Evolutionary conservation across 2,888 invertebrate genomes (phyloP).

Genomic region (Gibbula magus): DNA sequence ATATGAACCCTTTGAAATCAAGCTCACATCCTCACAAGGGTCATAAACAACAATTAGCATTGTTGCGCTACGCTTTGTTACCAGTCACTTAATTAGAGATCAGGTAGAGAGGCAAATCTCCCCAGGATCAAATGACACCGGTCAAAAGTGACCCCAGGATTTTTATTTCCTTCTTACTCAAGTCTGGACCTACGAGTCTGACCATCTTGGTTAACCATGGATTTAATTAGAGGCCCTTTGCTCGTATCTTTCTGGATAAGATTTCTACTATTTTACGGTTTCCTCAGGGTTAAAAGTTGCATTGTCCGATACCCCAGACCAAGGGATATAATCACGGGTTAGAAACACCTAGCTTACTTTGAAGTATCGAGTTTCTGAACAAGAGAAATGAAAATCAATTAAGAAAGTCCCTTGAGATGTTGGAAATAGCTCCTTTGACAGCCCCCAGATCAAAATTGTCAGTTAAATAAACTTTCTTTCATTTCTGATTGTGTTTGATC

Average conservation of each 20-base stretch:
- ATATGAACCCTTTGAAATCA: conserved; percentile 14
- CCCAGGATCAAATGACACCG: conserved; percentile 1
- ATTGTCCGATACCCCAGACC: neutral
- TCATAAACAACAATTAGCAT: conserved; percentile 22
- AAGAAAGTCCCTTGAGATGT: neutral
- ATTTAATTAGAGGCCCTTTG: conserved; percentile 6
- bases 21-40: neutral
- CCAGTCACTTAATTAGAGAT: neutral
- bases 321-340: neutral
- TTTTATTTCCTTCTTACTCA: conserved; percentile 15
- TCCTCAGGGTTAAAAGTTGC: neutral
- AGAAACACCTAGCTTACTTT: conserved; percentile 3
- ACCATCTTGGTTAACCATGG: conserved; percentile 4
- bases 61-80: neutral
- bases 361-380: conserved; percentile 5
- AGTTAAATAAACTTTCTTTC: neutral
- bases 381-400: conserved; percentile 12
- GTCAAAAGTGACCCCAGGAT: conserved; percentile 12
- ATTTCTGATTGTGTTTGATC: too few relatives aligned
- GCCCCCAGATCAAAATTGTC: neutral
- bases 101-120: neutral
- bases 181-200: neutral
- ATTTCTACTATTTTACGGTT: neutral
- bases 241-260: neutral
- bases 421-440: neutral